A percentile compares a stretch with the other conserved stretches of the same genome.
Evolutionary conservation across 2,113 vertebrate species (phyloP).

Genomic region (Mirza zaza): DNA sequence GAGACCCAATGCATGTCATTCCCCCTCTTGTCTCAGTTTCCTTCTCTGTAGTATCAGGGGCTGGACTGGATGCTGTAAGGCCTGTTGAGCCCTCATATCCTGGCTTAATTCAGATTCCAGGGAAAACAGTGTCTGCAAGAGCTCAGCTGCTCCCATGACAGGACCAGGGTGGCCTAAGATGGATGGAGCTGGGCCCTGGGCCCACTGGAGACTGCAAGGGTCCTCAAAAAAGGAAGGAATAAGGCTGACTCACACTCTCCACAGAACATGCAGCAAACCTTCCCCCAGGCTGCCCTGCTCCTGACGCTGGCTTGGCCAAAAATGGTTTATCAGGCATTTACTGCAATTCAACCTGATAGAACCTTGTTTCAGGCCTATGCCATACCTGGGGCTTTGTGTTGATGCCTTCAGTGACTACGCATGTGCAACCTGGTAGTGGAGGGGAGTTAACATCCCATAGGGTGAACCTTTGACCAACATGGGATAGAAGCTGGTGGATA

Average conservation of each 20-base stretch:
- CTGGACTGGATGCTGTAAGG: not conserved
- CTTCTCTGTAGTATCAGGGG: not conserved
- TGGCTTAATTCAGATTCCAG: not conserved
- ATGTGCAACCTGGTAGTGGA: too few relatives aligned
- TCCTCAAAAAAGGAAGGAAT: constrained; percentile 9
- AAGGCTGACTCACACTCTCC: constrained; percentile 42
- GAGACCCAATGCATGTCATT: not conserved
- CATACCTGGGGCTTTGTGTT: not conserved
- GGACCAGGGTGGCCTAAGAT: not conserved
- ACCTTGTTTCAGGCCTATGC: not conserved
- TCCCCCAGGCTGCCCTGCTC: not conserved
- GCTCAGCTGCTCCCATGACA: not conserved
- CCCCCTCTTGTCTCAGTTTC: not conserved
- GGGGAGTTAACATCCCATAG: not conserved
- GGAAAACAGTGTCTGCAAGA: constrained; percentile 12
- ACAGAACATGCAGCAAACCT: not conserved
- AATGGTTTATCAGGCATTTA: not conserved
- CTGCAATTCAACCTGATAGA: not conserved
- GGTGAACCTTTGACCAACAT: not conserved
- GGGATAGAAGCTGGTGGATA: not conserved
- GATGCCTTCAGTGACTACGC: not conserved
- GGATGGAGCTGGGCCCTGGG: not conserved
- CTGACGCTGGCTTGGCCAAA: not conserved
- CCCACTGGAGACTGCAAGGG: not conserved
- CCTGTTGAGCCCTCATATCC: not conserved